Percentiles rank a stretch among this genome's conserved stretches.
Evolutionary conservation across 37 sponge, comb jelly and placozoan species (phyloP).

Genomic region (Cliona cf. orientalis): DNA sequence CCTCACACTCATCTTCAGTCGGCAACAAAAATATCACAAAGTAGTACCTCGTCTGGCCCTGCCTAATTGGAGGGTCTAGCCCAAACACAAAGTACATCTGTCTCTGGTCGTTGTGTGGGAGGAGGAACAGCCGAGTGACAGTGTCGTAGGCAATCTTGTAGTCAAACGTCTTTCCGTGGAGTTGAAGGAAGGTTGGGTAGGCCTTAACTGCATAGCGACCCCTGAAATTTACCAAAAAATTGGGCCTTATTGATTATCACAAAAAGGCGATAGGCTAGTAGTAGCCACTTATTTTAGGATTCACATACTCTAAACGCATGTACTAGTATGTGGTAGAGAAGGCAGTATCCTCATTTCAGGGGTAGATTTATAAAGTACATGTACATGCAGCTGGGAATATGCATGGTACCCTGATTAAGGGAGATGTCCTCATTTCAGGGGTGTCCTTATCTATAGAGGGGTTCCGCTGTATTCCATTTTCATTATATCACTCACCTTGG

Average conservation of each 20-base stretch:
- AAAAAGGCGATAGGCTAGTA: no score
- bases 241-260: no score
- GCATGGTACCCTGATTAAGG: no score
- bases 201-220: slow-evolving; percentile 95
- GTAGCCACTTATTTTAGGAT: no score
- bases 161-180: slow-evolving; percentile 98
- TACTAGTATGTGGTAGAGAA: no score
- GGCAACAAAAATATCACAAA: slow-evolving; percentile 85
- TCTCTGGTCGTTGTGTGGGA: slow-evolving; percentile 93
- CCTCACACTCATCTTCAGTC: slow-evolving; percentile 80
- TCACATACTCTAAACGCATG: no score
- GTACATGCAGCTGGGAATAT: background rate
- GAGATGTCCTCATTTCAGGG: no score
- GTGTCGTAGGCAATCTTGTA: slow-evolving; percentile 93
- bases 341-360: no score
- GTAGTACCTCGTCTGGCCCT: slow-evolving; percentile 96
- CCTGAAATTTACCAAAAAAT: no score
- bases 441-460: no score
- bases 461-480: background rate
- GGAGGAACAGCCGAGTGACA: slow-evolving; percentile 84
- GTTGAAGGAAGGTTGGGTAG: slow-evolving; percentile 92
- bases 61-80: slow-evolving; percentile 95
- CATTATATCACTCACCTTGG: slow-evolving; percentile 79
- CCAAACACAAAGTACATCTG: slow-evolving; percentile 94
- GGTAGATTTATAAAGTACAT: background rate